Evolutionary conservation across 2,888 invertebrate genomes (phyloP).

Genomic region (Ceriagrion tenellum): DNA sequence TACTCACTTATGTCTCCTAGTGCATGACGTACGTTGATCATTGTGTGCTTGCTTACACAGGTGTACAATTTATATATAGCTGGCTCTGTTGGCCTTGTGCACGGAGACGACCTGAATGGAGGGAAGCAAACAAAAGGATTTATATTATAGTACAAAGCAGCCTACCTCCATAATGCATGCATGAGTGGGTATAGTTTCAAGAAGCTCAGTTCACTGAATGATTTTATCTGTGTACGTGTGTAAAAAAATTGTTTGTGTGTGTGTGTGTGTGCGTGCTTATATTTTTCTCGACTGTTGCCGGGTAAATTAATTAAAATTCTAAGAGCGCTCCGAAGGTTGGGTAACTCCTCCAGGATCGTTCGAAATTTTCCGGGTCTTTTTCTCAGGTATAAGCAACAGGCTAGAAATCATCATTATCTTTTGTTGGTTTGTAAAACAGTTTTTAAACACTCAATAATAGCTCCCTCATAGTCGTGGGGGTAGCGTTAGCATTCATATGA

Average conservation of each 20-base stretch:
- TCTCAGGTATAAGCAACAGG: conserved; percentile 67
- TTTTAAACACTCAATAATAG: conserved; percentile 45
- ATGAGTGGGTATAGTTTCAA: conserved; percentile 65
- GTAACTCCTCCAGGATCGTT: conserved; percentile 49
- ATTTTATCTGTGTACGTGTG: conserved; percentile 51
- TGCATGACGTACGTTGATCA: conserved; percentile 35
- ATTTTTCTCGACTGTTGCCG: conserved; percentile 67
- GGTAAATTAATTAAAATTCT: conserved; percentile 61
- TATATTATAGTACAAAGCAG: conserved; percentile 68
- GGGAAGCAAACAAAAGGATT: conserved; percentile 66
- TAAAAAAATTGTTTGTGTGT: conserved; percentile 50
- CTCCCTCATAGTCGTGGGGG: not conserved
- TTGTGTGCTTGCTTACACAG: conserved; percentile 36
- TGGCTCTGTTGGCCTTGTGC: conserved; percentile 45
- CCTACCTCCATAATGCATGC: conserved; percentile 63
- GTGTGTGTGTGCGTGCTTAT: not conserved
- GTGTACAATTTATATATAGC: conserved; percentile 47
- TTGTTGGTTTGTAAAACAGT: conserved; percentile 41
- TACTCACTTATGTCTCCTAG: conserved; percentile 48
- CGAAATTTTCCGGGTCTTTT: conserved; percentile 63
- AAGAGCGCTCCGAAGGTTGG: conserved; percentile 47
- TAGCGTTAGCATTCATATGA: conserved; percentile 49
- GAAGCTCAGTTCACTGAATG: conserved; percentile 66
- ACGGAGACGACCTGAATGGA: conserved; percentile 63
- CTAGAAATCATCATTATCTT: conserved; percentile 62